Evolutionary conservation across 2,113 vertebrate genomes (phyloP).

Genomic region (Silurus glanis): DNA sequence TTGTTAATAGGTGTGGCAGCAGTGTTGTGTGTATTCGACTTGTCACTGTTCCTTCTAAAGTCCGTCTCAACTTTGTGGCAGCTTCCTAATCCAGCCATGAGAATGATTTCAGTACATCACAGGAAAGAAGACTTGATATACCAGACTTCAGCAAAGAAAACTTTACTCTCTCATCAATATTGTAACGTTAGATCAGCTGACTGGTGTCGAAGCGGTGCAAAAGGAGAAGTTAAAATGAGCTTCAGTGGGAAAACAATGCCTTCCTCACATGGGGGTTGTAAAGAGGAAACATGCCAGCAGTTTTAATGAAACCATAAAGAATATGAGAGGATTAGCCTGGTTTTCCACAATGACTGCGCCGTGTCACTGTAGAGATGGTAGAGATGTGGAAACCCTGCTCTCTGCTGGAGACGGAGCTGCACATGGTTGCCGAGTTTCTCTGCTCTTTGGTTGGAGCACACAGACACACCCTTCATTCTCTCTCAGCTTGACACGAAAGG

Average conservation of each 20-base stretch:
- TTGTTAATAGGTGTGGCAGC: no score
- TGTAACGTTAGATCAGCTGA: background rate
- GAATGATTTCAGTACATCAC: background rate
- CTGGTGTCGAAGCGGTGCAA: background rate
- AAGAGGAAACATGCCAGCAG: background rate
- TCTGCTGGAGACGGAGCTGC: background rate
- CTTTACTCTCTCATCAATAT: background rate
- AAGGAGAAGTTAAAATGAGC: constrained; percentile 14
- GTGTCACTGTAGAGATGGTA: background rate
- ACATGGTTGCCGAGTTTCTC: background rate
- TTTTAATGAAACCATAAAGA: background rate
- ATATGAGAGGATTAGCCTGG: background rate
- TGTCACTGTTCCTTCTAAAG: no score
- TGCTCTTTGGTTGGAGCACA: constrained; percentile 34
- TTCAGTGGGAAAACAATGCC: background rate
- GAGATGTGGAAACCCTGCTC: constrained; percentile 25
- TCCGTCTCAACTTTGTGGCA: no score
- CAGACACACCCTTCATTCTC: constrained; percentile 19
- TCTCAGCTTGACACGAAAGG: background rate
- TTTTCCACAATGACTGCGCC: constrained; percentile 10
- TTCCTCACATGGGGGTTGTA: background rate
- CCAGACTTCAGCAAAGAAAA: background rate
- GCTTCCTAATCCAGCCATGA: no score
- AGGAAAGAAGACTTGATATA: background rate
- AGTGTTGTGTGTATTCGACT: no score